phyloP scores from a whole-genome alignment of 2,797 vertebrate species.

The Danio choprae region DNA sequence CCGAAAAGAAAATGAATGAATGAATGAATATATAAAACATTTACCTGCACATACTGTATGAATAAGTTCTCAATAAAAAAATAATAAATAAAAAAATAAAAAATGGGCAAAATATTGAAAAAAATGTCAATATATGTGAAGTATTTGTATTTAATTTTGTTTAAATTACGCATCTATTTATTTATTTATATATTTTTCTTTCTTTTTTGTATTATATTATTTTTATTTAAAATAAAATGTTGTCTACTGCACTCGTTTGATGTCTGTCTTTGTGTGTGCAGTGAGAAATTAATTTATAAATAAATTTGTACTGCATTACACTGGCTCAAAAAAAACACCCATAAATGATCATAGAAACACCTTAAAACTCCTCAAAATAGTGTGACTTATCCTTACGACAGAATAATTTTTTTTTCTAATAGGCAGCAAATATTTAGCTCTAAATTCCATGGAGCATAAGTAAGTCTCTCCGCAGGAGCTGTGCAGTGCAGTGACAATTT shows the following conservation, averaged over 20 bases:
- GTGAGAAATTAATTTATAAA: not conserved
- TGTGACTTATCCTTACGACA: not conserved
- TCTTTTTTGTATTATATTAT: no score
- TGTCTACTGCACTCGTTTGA: not conserved
- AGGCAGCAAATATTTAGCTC: slow-evolving; percentile 17
- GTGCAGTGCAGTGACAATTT: slow-evolving; percentile 15
- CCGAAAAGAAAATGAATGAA: no score
- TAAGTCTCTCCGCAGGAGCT: not conserved
- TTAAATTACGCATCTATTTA: no score
- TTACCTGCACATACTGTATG: no score
- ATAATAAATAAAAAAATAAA: no score
- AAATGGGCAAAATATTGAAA: no score
- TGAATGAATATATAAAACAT: no score
- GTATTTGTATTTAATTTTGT: no score
- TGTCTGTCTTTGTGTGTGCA: not conserved
- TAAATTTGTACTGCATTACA: not conserved
- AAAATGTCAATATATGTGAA: no score
- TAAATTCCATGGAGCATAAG: not conserved
- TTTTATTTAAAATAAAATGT: no score
- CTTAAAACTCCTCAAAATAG: not conserved
- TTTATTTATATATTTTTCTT: no score
- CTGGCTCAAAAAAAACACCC: not conserved
- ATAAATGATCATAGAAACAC: slow-evolving; percentile 1
- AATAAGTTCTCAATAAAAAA: no score
- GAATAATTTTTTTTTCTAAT: not conserved